Percentiles rank a stretch among this genome's conserved stretches.
Conservation (phyloP, 2,888 invertebrate species). For the Cyclophora punctaria region DNA sequence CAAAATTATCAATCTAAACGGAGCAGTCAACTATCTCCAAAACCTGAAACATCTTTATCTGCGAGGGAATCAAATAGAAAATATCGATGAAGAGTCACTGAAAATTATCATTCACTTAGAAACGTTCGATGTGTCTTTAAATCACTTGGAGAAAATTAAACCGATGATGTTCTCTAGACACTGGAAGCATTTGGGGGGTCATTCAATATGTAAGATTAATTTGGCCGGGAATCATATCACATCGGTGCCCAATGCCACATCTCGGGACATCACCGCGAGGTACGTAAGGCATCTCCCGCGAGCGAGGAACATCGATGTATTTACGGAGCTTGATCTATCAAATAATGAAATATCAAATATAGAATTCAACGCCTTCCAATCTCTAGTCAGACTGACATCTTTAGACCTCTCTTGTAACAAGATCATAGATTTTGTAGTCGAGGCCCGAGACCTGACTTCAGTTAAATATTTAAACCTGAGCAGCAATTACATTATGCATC, state of each 20-base stretch:
- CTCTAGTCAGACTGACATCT: slow-evolving; percentile 36
- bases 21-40: slow-evolving; percentile 50
- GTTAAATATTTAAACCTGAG: slow-evolving; percentile 54
- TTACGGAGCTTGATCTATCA: slow-evolving; percentile 54
- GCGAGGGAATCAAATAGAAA: slow-evolving; percentile 43
- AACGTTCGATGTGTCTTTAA: slow-evolving; percentile 57
- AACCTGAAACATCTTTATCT: slow-evolving; percentile 51
- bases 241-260: slow-evolving; percentile 42
- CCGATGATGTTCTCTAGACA: slow-evolving; percentile 49
- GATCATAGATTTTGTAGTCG: slow-evolving; percentile 40
- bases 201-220: slow-evolving; percentile 47
- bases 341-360: slow-evolving; percentile 46
- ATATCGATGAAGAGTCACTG: slow-evolving; percentile 45
- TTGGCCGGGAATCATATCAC: slow-evolving; percentile 48
- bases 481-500: slow-evolving; percentile 36
- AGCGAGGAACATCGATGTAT: slow-evolving; percentile 26
- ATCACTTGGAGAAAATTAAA: slow-evolving; percentile 42
- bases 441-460: slow-evolving; percentile 38
- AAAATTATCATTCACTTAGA: slow-evolving; percentile 53
- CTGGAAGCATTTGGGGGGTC: slow-evolving; percentile 47
- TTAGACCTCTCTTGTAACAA: slow-evolving; percentile 53
- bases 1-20: slow-evolving; percentile 50
- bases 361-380: slow-evolving; percentile 52
- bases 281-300: slow-evolving; percentile 25
- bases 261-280: slow-evolving; percentile 28